Conservation (phyloP, 2,113 vertebrate species). For the Rattus rattus region DNA sequence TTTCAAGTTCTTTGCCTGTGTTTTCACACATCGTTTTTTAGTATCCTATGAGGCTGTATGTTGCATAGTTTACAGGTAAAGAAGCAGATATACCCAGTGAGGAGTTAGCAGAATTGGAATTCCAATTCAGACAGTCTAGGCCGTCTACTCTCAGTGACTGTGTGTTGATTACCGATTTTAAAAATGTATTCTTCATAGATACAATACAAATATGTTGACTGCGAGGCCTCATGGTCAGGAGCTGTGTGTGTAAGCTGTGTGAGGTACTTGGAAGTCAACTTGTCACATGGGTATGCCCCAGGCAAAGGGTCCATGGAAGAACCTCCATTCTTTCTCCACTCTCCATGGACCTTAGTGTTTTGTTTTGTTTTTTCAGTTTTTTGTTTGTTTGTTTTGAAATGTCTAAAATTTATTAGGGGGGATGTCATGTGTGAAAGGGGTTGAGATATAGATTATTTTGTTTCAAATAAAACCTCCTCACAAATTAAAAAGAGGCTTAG, state of each 20-base stretch:
- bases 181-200: neutral
- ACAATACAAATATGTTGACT: neutral
- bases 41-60: neutral
- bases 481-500: neutral
- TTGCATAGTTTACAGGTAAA: neutral
- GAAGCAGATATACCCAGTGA: neutral
- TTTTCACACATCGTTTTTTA: neutral
- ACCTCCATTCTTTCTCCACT: neutral
- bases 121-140: neutral
- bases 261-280: neutral
- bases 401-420: neutral
- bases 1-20: neutral
- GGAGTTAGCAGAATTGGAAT: neutral
- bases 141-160: rapidly evolving
- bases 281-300: neutral
- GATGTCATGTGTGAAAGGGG: neutral
- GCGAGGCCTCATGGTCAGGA: neutral
- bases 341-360: neutral
- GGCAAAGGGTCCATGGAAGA: rapidly evolving
- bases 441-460: neutral
- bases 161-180: neutral
- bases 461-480: neutral
- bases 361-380: too few species aligned
- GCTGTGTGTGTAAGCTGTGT: rapidly evolving
- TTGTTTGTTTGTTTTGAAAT: neutral